phyloP scores from a whole-genome alignment of 2,113 vertebrate genomes.

The Spizaetus ornatus region DNA sequence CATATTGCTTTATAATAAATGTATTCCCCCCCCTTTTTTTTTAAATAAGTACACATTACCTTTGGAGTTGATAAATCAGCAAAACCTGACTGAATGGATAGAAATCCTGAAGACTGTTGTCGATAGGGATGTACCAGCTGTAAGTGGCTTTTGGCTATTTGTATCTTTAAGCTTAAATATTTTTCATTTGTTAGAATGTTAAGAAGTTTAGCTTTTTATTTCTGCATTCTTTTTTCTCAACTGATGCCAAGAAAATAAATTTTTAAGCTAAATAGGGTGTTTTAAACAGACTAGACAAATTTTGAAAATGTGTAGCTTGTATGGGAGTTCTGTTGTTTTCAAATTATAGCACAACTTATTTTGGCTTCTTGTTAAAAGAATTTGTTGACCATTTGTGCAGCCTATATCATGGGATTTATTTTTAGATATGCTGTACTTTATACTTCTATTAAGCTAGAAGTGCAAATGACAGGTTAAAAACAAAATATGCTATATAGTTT shows the following conservation, averaged over 20 bases:
- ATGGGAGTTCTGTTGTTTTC: neutral
- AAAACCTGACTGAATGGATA: slow-evolving; percentile 97
- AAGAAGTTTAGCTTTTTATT: neutral
- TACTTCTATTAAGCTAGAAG: neutral
- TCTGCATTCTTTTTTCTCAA: neutral
- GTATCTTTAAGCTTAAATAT: neutral
- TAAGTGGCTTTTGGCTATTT: slow-evolving; percentile 71
- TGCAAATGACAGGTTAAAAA: neutral
- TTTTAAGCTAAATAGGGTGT: neutral
- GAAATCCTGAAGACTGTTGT: slow-evolving; percentile 97
- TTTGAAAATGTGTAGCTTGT: neutral
- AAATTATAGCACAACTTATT: neutral
- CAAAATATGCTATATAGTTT: neutral
- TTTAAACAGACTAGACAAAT: neutral
- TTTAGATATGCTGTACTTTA: neutral
- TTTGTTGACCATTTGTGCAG: neutral
- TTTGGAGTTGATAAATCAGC: slow-evolving; percentile 96
- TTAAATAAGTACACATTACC: slow-evolving; percentile 86
- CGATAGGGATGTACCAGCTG: slow-evolving; percentile 93
- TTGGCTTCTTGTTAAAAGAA: neutral
- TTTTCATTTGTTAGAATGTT: neutral
- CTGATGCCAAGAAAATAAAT: neutral
- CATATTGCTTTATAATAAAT: neutral
- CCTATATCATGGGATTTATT: neutral
- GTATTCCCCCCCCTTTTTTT: neutral